Base-by-base conservation (phyloP, 2,888 invertebrate genomes). In the Latheticus oryzae region DNA sequence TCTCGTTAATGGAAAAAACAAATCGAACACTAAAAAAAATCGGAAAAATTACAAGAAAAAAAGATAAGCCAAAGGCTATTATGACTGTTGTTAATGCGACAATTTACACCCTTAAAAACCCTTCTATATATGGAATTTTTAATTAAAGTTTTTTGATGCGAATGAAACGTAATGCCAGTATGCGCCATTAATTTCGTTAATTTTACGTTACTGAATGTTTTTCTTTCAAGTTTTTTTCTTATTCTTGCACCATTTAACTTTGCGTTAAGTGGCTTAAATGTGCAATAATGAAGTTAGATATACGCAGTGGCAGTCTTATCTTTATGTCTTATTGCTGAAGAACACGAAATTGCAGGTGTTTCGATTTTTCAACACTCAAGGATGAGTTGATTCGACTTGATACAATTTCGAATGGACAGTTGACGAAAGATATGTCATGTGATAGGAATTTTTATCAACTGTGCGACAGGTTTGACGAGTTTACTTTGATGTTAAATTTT, bases 101-200 rank as follows among this genome's bases (percentile, higher is more conserved):
- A 8, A 32, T 32, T 32, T 7, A n/a, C 30, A 16, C 33, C 33
- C 8, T 33, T 38, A 17, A 38, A 30, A 8, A 8, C n/a, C 33
- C n/a, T 33, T 12, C 8, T 8, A 28, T 30, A 11, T 17, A 61
- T 64, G 63, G 67, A 66, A 67, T 63, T 68, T 70, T 70, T 68
- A 69, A 69, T 70, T 69, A 70, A 69, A 69, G 60, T 66, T 67
- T 65, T 42, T 40, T 58, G 60, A 59, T 59, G 59, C 38, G 59
- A 59, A 59, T 28, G 24, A 45, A 37, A 54, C 60, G 52, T 63
- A 58, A 63, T 47, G 63, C 59, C 26, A 30, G 38, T 43, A 5
- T 63, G 67, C 69, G 64, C 72, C 75, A 73, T 74, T 74, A 73
- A 73, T 70, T 71, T 62, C 57, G 66, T 70, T 73, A 73, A 71